Percentiles rank a stretch among this genome's conserved stretches.
phyloP scores from a whole-genome alignment of 2,113 vertebrate species.

The Mirza zaza region DNA sequence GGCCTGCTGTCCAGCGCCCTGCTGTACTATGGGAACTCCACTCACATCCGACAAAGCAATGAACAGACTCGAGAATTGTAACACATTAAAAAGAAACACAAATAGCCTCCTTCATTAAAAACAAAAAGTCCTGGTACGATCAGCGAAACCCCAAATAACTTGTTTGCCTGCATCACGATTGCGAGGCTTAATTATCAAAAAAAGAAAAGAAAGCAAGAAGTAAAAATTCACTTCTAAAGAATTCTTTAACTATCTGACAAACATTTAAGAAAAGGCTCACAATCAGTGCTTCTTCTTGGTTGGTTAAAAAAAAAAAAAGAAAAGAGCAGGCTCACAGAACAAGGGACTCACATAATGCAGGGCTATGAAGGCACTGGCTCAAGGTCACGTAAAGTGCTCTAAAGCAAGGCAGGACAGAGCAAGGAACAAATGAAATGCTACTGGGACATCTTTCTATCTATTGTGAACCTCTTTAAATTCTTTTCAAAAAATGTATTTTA shows the following conservation, averaged over 20 bases:
- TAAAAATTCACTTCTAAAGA: not conserved
- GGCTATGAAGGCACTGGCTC: no score
- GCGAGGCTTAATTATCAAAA: not conserved
- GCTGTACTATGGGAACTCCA: fast-evolving
- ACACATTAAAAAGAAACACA: not conserved
- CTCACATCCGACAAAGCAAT: not conserved
- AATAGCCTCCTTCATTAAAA: not conserved
- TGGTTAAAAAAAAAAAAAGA: no score
- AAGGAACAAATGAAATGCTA: not conserved
- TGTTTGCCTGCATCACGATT: not conserved
- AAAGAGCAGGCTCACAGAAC: not conserved
- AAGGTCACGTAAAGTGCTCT: fast-evolving
- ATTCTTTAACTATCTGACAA: not conserved
- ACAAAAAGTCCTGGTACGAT: not conserved
- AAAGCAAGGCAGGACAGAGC: fast-evolving
- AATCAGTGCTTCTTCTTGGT: no score
- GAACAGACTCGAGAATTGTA: not conserved
- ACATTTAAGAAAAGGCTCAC: not conserved
- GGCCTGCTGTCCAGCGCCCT: not conserved
- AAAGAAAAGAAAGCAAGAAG: not conserved
- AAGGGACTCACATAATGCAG: not conserved
- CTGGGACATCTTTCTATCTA: fast-evolving
- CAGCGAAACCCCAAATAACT: not conserved
- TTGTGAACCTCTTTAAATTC: no score
- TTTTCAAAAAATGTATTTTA: not conserved